Evolutionary conservation across 2,113 vertebrate species (phyloP).

Genomic region (Phaethon lepturus): DNA sequence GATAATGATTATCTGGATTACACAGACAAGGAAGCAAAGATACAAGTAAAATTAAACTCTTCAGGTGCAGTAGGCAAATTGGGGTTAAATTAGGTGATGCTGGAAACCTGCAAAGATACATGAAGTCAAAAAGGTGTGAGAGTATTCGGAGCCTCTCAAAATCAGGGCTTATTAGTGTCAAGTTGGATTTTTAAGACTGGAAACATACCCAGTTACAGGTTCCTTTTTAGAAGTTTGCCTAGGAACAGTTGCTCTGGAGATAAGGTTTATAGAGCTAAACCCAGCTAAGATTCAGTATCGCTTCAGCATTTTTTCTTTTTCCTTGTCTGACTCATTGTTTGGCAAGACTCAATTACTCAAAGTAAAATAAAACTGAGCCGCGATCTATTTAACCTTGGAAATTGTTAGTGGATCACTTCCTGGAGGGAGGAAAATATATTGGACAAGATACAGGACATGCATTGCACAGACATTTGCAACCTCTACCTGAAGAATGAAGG

Average conservation of each 20-base stretch:
- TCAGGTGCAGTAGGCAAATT: background rate
- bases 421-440: background rate
- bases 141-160: background rate
- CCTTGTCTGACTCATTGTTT: conserved; percentile 66
- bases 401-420: background rate
- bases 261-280: conserved; percentile 29
- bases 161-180: background rate
- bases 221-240: background rate
- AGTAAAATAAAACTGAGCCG: background rate
- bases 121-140: background rate
- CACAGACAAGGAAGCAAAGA: background rate
- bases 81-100: background rate
- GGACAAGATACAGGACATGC: background rate
- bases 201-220: conserved; percentile 6
- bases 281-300: background rate
- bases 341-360: background rate
- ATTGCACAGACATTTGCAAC: background rate
- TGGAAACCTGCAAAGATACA: background rate
- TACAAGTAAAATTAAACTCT: background rate
- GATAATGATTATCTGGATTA: background rate
- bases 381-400: background rate
- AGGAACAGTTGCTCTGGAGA: conserved; percentile 13
- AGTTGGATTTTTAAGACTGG: background rate
- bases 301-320: conserved; percentile 39
- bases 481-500: background rate